phyloP scores from a whole-genome alignment of 35 echinoderm and acorn worm genomes.

The Apostichopus parvimensis region DNA sequence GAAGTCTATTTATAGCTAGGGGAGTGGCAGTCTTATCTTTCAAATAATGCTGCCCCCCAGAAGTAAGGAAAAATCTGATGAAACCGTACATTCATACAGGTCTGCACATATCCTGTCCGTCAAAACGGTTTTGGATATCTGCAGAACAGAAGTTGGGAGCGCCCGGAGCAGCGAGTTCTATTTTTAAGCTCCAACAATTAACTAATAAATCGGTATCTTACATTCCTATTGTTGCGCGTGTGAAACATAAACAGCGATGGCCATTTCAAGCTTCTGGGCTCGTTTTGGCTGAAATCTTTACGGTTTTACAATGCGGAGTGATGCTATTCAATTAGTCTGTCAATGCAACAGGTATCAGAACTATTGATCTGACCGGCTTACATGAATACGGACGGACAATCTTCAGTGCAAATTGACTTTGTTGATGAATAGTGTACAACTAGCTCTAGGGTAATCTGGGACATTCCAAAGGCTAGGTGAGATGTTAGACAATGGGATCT shows the following conservation, averaged over 20 bases:
- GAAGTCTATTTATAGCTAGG: too few relatives aligned
- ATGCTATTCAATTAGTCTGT: constrained; percentile 30
- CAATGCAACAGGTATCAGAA: not conserved
- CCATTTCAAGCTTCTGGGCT: constrained; percentile 22
- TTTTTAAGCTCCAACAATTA: too few relatives aligned
- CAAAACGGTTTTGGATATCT: too few relatives aligned
- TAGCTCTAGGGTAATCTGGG: not conserved
- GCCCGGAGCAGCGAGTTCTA: too few relatives aligned
- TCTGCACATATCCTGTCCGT: too few relatives aligned
- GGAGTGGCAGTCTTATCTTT: too few relatives aligned
- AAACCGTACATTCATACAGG: too few relatives aligned
- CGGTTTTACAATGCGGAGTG: not conserved
- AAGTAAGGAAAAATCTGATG: too few relatives aligned
- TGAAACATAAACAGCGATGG: constrained; percentile 10
- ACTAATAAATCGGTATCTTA: too few relatives aligned
- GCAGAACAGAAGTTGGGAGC: too few relatives aligned
- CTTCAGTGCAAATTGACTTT: not conserved
- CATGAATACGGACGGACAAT: not conserved
- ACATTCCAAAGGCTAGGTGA: not conserved
- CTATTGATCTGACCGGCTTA: not conserved
- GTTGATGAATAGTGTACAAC: not conserved
- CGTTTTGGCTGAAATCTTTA: not conserved
- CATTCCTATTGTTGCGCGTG: not conserved
- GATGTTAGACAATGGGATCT: too few relatives aligned
- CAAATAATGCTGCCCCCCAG: too few relatives aligned